Percentiles rank a stretch among this genome's conserved stretches.
phyloP scores from a whole-genome alignment of 2,888 invertebrate genomes.

The Andrena fulva region DNA sequence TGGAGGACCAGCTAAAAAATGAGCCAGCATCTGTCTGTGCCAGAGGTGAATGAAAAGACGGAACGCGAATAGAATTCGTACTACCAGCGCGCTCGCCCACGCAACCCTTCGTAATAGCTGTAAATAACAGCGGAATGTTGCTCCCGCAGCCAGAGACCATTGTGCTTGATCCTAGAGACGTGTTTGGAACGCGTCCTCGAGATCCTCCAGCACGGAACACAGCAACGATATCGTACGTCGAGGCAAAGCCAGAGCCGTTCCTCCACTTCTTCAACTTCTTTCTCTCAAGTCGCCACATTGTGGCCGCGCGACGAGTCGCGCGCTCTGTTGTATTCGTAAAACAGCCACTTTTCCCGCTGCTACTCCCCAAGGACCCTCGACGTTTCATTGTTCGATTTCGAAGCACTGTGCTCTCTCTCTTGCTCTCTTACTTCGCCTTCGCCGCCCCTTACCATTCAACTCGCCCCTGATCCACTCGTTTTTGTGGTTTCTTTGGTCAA shows the following conservation, averaged over 20 bases:
- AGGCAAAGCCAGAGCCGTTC: conserved; percentile 15
- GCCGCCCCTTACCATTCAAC: background rate
- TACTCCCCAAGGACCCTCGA: conserved; percentile 74
- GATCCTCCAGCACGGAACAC: conserved; percentile 28
- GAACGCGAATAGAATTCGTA: conserved; percentile 16
- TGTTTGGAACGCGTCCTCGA: conserved; percentile 60
- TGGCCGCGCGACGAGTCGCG: conserved; percentile 67
- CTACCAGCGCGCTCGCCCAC: conserved; percentile 15
- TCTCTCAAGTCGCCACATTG: conserved; percentile 69
- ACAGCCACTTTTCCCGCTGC: conserved; percentile 76
- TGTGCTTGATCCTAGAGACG: conserved; percentile 71
- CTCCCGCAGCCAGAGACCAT: conserved; percentile 52
- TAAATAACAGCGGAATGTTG: conserved; percentile 67
- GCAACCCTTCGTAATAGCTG: conserved; percentile 58
- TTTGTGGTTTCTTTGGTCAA: conserved; percentile 20
- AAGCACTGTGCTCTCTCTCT: conserved; percentile 53
- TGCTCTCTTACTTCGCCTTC: background rate
- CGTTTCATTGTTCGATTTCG: conserved; percentile 77
- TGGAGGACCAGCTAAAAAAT: background rate
- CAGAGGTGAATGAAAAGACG: conserved; percentile 9
- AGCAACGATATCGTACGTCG: conserved; percentile 17
- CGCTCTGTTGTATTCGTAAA: conserved; percentile 74
- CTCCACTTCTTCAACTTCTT: conserved; percentile 59
- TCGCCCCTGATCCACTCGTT: background rate
- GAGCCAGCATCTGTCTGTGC: conserved; percentile 11